phyloP scores from a whole-genome alignment of 2,888 invertebrate species.

The Rhagophthalmus giganteus region DNA sequence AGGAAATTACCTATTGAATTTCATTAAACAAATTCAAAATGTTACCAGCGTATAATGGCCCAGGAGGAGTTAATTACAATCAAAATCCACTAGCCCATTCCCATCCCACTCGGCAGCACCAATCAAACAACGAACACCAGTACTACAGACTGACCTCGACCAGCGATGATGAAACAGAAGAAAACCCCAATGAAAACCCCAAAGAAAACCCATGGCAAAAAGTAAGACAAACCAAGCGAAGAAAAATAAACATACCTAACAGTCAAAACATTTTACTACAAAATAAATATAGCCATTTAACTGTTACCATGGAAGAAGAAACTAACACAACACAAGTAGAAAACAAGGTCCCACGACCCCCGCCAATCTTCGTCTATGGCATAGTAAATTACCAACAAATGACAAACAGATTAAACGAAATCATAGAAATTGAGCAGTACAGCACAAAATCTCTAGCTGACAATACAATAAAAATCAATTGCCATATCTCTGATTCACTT shows the following conservation, averaged over 20 bases:
- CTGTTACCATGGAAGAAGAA: not conserved
- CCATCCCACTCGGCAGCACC: not conserved
- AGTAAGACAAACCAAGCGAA: slow-evolving; percentile 8
- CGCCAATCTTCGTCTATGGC: too few relatives aligned
- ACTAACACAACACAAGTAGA: slow-evolving; percentile 4
- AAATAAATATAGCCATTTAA: slow-evolving; percentile 13
- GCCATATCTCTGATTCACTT: slow-evolving; percentile 8
- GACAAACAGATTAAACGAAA: slow-evolving; percentile 14
- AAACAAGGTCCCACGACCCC: slow-evolving; percentile 15
- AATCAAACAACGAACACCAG: not conserved
- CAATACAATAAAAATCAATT: slow-evolving; percentile 22
- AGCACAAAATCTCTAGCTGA: slow-evolving; percentile 20
- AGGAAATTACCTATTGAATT: not conserved
- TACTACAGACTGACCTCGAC: not conserved
- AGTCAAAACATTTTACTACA: slow-evolving; percentile 6
- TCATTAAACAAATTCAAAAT: not conserved
- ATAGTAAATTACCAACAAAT: slow-evolving; percentile 23
- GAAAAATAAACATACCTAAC: slow-evolving; percentile 7
- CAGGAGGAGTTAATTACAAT: not conserved
- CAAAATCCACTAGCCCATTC: not conserved
- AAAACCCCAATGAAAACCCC: slow-evolving; percentile 1
- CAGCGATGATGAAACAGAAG: slow-evolving; percentile 2
- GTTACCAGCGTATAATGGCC: not conserved
- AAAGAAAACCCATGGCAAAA: slow-evolving; percentile 9
- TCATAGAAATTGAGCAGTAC: slow-evolving; percentile 18